phyloP scores from a whole-genome alignment of 2,888 invertebrate genomes.

The Matsumyia berberina region DNA sequence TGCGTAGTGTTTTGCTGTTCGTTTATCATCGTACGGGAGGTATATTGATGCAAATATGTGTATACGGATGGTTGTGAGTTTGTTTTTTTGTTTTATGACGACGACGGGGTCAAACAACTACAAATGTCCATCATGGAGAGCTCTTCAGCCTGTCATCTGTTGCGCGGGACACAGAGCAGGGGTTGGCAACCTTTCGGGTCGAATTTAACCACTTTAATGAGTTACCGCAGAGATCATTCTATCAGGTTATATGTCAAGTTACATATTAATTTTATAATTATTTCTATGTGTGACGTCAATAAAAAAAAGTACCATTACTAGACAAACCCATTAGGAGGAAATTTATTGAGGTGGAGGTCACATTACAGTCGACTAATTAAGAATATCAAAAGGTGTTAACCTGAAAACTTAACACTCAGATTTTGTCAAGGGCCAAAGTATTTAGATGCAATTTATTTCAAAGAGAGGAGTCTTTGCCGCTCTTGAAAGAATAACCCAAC shows the following conservation, averaged over 20 bases:
- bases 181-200: slow-evolving; percentile 21
- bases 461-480: no score
- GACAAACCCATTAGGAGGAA: background rate
- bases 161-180: slow-evolving; percentile 16
- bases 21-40: background rate
- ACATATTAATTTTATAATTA: background rate
- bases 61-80: background rate
- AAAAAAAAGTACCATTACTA: background rate
- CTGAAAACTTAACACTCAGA: no score
- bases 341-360: no score
- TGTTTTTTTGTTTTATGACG: slow-evolving; percentile 10
- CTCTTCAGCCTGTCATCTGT: slow-evolving; percentile 26
- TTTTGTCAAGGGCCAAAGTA: no score
- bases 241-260: no score
- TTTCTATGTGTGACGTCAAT: background rate
- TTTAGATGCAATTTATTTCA: no score
- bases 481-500: no score
- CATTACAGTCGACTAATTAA: no score
- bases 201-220: background rate
- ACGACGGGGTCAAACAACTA: slow-evolving; percentile 55
- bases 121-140: slow-evolving; percentile 1
- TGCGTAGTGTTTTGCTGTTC: background rate
- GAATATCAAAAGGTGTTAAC: no score
- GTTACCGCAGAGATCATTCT: background rate
- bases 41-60: background rate